phyloP scores from a whole-genome alignment of 2,888 invertebrate genomes.

The Drosophila tripunctata region DNA sequence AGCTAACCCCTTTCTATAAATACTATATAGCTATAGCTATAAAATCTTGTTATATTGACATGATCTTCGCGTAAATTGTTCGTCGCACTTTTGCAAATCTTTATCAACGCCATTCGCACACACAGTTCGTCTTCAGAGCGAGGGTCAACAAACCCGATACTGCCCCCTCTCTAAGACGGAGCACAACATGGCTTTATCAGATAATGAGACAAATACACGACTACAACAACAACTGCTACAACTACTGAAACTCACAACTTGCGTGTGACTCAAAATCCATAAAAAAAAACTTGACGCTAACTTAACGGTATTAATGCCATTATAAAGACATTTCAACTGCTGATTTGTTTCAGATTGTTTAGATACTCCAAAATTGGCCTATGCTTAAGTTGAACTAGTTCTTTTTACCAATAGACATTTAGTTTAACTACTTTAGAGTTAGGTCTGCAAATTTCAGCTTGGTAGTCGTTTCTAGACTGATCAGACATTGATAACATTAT shows the following conservation, averaged over 20 bases:
- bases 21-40: constrained; percentile 24
- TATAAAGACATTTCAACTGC: constrained; percentile 37
- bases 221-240: neutral
- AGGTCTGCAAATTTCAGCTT: no score
- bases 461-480: no score
- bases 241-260: constrained; percentile 20
- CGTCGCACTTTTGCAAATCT: constrained; percentile 57
- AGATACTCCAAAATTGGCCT: neutral
- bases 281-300: constrained; percentile 58
- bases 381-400: neutral
- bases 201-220: constrained; percentile 56
- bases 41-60: constrained; percentile 64
- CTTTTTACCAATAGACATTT: no score
- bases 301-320: constrained; percentile 61
- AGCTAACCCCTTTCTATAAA: constrained; percentile 39
- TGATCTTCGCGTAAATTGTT: constrained; percentile 70
- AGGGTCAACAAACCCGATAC: constrained; percentile 76
- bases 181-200: constrained; percentile 55
- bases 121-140: neutral
- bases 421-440: no score
- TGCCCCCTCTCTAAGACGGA: constrained; percentile 6
- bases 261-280: constrained; percentile 63
- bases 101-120: constrained; percentile 58
- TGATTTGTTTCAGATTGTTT: constrained; percentile 28
- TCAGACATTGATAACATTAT: no score